Evolutionary conservation across 2,888 invertebrate genomes (phyloP), one percentile per base, ranked within the genome.

Genomic region (Eupithecia subumbrata): DNA sequence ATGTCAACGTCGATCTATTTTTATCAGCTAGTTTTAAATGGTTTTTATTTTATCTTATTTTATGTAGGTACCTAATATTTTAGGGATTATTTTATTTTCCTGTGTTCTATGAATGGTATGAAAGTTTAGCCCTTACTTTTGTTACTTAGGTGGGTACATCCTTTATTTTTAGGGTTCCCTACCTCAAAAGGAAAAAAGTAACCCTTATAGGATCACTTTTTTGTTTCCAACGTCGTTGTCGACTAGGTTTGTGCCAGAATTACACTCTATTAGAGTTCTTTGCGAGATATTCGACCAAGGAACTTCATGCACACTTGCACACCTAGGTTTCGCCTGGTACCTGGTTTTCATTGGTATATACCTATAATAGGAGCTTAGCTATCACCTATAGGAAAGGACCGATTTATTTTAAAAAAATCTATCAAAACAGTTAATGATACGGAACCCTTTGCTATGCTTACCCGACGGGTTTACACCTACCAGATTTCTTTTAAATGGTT

Each of bases 401-500:
- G 12, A 45, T 16, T 45, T 5, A 16, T 45, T 16, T 5, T 16
- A 45, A 45, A 16, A 45, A 45, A 16, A 43, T 3, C 14, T 3
- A 30, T 30, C 11, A 3, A 12, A 43, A 43, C 40, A 48, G 48
- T 18, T n/a, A 52, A 1, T 56, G 56, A n/a, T 52, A 52, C 56
- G 56, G 56, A 56, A 56, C 56, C 22, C n/a, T 22, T 56, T 22
- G 30, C 22, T 22, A 22, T 22, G 5, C 12, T 25, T 25, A 60
- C 5, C 25, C 25, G 60, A 12, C 25, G 14, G 12, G 25, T 12
- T 12, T 22, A 56, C 3, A n/a, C 52, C n/a, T 45, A 16, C 2
- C 2, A 7, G 84, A 82, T 83, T 83, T 25, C 3, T 83, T 85
- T 84, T 86, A 83, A 87, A 89, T 87, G 86, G 87, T 84, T 85